A percentile compares a stretch with the other conserved stretches of the same genome.
Conservation (phyloP, 2,888 invertebrate species). For the Pseudanteris insignis region DNA sequence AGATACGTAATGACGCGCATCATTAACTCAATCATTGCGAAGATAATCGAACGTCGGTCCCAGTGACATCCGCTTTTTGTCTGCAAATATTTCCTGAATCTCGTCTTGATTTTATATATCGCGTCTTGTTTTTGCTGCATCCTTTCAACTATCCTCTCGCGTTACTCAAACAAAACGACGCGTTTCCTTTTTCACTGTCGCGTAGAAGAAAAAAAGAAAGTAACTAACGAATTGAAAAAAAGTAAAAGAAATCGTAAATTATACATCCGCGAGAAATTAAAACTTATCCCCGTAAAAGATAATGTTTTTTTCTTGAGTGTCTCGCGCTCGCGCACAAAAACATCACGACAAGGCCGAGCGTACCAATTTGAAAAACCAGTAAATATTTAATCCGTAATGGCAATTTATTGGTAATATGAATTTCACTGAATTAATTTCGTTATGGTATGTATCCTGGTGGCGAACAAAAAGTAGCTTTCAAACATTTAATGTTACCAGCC, state of each 20-base stretch:
- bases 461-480: constrained; percentile 36
- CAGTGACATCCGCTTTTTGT: constrained; percentile 6
- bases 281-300: constrained; percentile 41
- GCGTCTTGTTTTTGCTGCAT: constrained; percentile 5
- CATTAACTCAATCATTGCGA: constrained; percentile 19
- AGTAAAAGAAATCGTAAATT: constrained; percentile 25
- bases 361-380: constrained; percentile 41
- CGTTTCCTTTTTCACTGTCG: constrained; percentile 14
- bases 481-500: constrained; percentile 36
- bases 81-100: constrained; percentile 11
- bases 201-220: too few species aligned
- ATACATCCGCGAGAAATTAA: constrained; percentile 34
- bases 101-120: constrained; percentile 19
- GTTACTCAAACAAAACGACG: constrained; percentile 10
- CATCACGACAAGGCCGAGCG: constrained; percentile 34
- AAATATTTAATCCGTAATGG: constrained; percentile 42
- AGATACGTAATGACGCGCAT: constrained; percentile 17
- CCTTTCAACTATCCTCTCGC: not conserved
- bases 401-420: constrained; percentile 42
- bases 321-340: constrained; percentile 22
- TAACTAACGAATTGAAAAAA: too few species aligned
- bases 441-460: constrained; percentile 32
- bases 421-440: constrained; percentile 43
- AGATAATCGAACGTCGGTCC: constrained; percentile 3
- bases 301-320: constrained; percentile 29